Evolutionary conservation across 2,888 invertebrate genomes (phyloP).

Genomic region (Heliconius charithonia): DNA sequence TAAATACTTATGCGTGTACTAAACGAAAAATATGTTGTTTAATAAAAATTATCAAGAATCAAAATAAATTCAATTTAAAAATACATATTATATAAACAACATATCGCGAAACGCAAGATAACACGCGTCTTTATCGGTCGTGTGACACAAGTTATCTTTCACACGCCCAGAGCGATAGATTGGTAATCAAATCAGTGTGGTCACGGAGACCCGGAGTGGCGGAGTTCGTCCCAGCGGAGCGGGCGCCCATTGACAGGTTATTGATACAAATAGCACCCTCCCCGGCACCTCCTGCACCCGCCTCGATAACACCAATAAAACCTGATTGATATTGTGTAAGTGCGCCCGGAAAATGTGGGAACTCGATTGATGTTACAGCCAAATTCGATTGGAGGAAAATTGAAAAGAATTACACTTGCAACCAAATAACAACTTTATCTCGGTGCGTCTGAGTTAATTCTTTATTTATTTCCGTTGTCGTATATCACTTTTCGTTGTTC

Average conservation of each 20-base stretch:
- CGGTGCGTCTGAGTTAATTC: slow-evolving; percentile 55
- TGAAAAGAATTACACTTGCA: slow-evolving; percentile 71
- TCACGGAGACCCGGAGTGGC: slow-evolving; percentile 68
- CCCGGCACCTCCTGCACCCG: slow-evolving; percentile 58
- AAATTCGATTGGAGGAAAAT: slow-evolving; percentile 83
- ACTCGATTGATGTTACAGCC: slow-evolving; percentile 83
- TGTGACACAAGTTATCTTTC: slow-evolving; percentile 53
- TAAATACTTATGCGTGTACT: neutral
- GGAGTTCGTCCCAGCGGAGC: slow-evolving; percentile 72
- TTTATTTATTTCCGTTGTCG: slow-evolving; percentile 44
- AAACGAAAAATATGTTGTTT: neutral
- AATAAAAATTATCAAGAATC: too few species aligned
- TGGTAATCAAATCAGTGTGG: slow-evolving; percentile 79
- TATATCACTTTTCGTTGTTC: slow-evolving; percentile 58
- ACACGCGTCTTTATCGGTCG: slow-evolving; percentile 32
- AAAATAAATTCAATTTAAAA: too few species aligned
- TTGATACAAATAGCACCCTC: slow-evolving; percentile 80
- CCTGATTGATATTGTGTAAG: slow-evolving; percentile 84
- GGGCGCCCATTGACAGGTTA: slow-evolving; percentile 84
- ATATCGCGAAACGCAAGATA: neutral
- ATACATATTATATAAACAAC: too few species aligned
- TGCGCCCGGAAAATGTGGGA: slow-evolving; percentile 84
- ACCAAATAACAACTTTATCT: slow-evolving; percentile 58
- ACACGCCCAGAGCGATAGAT: slow-evolving; percentile 69
- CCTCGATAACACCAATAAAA: slow-evolving; percentile 83